These are phyloP conservation scores for Lamellibrachia satsuma DNA, from an alignment of 2,888 invertebrate genomes.

Conservation along the genomic window DNA sequence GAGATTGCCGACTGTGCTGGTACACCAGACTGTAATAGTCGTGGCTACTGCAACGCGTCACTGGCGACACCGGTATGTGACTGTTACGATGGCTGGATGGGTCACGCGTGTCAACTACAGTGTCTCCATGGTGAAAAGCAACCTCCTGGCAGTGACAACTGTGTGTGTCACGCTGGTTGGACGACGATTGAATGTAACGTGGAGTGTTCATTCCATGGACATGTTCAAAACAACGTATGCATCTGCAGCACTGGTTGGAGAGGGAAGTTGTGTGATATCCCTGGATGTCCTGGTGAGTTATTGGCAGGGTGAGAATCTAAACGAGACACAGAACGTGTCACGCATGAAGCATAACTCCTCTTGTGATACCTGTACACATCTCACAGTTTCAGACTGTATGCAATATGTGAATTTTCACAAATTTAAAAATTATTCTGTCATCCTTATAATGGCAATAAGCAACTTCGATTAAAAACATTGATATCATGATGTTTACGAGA, in stretches of 20 bases:
- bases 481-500: too few species aligned
- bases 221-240: slow-evolving; percentile 41
- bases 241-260: slow-evolving; percentile 50
- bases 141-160: slow-evolving; percentile 38
- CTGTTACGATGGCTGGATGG: slow-evolving; percentile 46
- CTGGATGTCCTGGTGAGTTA: slow-evolving; percentile 49
- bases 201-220: slow-evolving; percentile 50
- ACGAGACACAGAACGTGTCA: background rate
- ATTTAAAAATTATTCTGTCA: too few species aligned
- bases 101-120: slow-evolving; percentile 45
- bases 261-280: slow-evolving; percentile 48
- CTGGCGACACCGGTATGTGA: slow-evolving; percentile 35
- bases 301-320: background rate
- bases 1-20: slow-evolving; percentile 53
- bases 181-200: slow-evolving; percentile 48
- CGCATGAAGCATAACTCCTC: background rate
- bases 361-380: background rate
- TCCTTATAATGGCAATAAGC: too few species aligned
- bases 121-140: slow-evolving; percentile 45
- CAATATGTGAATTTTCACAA: too few species aligned
- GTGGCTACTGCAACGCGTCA: slow-evolving; percentile 27
- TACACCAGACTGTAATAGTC: slow-evolving; percentile 45
- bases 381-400: too few species aligned
- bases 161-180: slow-evolving; percentile 50
- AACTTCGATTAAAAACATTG: too few species aligned